Evolutionary conservation across 2,113 vertebrate species (phyloP), one percentile per base, ranked within the genome.

Genomic region (Mustela nigripes): DNA sequence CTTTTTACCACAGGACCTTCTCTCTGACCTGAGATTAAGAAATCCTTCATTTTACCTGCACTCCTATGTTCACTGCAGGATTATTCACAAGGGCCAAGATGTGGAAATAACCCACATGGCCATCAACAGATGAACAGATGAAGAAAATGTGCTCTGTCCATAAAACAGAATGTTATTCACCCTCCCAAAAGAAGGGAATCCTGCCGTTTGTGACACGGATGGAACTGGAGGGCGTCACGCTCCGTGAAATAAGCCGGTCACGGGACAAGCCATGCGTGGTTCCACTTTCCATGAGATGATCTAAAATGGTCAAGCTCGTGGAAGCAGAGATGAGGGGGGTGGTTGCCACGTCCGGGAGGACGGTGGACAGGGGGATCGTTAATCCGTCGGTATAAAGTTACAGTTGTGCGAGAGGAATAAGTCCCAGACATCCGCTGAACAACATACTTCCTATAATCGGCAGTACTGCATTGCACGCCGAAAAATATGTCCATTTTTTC

Each of bases 351-450:
- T n/a, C 12, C 22, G 7, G 11, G 18, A 42, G 39, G 33, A 50
- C 33, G 45, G 67, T 0, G 0, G 19, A 5, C 7, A 0, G 39
- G 18, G 45, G 58, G 36, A 1, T 16, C 8, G 4, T 18, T 42
- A 39, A 24, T 65, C 56, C 69, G 2, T 0, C 4, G 33, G 24
- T 36, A 28, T 36, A 15, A n/a, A 83, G 53, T 48, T 7, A n/a
- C 48, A 69, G 28, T 45, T 11, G 6, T 5, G 9, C 2, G 0
- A 18, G 79, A 7, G 24, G 78, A n/a, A 1, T 33, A 7, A 45
- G 22, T 19, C n/a, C 78, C 22, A 5, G 48, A 81, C 24, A 21
- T 22, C 67, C 4, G 53, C 53, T 62, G 42, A 9, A 8, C 19
- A 16, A 0, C 28, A 15, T 2, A 1, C 33, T 56, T 7, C n/a